Evolutionary conservation across 1,140 invertebrate species (phyloP).

Genomic region (Ctenoplectra terminalis): DNA sequence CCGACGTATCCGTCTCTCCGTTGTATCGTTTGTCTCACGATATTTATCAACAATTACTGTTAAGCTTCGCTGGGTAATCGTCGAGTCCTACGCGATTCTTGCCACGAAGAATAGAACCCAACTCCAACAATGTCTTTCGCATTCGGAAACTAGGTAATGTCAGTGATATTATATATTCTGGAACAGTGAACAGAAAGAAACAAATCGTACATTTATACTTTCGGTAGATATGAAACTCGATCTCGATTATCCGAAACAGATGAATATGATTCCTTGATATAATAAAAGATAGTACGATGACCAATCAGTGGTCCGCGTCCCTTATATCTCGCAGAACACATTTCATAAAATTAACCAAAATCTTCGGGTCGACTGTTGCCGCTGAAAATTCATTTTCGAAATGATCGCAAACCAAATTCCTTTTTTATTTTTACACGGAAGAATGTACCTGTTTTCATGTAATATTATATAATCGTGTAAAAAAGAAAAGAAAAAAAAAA

Average conservation of each 20-base stretch:
- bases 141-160: not conserved
- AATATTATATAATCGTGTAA: too few species aligned
- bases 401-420: too few species aligned
- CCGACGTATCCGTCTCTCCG: too few species aligned
- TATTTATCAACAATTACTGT: not conserved
- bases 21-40: not conserved
- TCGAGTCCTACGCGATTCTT: not conserved
- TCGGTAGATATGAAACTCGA: conserved; percentile 25
- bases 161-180: not conserved
- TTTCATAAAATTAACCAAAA: not conserved
- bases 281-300: not conserved
- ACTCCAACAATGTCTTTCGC: not conserved
- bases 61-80: not conserved
- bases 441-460: too few species aligned
- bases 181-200: not conserved
- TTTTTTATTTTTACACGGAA: too few species aligned
- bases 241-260: not conserved
- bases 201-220: not conserved
- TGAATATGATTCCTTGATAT: not conserved
- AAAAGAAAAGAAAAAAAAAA: too few species aligned
- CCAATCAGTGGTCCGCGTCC: not conserved
- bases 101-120: not conserved
- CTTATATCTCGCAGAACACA: not conserved
- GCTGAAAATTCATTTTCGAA: too few species aligned
- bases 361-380: too few species aligned